phyloP scores from a whole-genome alignment of 2,888 invertebrate species.

The Eupithecia subumbrata region DNA sequence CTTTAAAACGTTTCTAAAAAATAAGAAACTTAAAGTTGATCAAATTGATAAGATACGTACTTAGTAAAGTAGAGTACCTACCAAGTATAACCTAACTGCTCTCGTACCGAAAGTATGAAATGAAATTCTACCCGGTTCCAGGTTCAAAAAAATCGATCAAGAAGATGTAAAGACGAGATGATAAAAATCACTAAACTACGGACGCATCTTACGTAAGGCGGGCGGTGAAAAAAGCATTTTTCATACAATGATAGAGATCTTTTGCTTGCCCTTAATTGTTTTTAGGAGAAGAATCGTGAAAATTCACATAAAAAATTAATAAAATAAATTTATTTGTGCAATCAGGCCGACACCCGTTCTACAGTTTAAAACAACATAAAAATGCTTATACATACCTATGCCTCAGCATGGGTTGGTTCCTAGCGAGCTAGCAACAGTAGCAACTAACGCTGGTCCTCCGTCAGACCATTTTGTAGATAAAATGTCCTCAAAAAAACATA shows the following conservation, averaged over 20 bases:
- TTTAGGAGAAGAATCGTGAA: not conserved
- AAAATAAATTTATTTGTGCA: too few relatives aligned
- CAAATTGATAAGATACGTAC: not conserved
- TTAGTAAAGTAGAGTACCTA: not conserved
- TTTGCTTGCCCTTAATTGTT: not conserved
- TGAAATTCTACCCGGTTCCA: not conserved
- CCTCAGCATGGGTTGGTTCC: too few relatives aligned
- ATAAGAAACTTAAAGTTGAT: too few relatives aligned
- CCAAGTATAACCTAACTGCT: not conserved
- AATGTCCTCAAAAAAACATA: too few relatives aligned
- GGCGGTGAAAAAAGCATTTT: slow-evolving; percentile 24
- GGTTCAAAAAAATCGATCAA: not conserved
- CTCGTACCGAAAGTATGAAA: not conserved
- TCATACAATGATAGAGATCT: not conserved
- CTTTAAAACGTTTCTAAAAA: not conserved
- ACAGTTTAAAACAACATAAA: too few relatives aligned
- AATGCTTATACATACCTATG: too few relatives aligned
- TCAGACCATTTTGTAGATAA: too few relatives aligned
- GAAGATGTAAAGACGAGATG: not conserved
- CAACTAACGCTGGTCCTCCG: too few relatives aligned
- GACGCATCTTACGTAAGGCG: slow-evolving; percentile 62
- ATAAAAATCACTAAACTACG: slow-evolving; percentile 62
- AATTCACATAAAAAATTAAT: not conserved
- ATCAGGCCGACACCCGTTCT: too few relatives aligned
- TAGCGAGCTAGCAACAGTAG: too few relatives aligned